Evolutionary conservation across 2,797 vertebrate species (phyloP), one percentile per base, ranked within the genome.

Genomic region (Corythornis leucogaster): DNA sequence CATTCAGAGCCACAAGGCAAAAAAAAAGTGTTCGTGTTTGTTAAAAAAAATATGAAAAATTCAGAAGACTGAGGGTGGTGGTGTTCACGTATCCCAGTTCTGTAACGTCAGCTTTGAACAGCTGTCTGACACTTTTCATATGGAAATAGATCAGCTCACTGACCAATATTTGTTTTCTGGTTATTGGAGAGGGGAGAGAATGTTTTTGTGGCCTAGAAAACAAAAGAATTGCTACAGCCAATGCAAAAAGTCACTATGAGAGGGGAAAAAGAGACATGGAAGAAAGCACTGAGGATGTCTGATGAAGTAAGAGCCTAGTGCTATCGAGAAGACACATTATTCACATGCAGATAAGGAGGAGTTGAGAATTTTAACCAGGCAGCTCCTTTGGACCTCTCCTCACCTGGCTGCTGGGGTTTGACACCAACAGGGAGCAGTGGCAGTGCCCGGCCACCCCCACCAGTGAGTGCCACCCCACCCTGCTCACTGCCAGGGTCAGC

Each of bases 111-210:
- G 20, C 58, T 46, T 20, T 51, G 66, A 75, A 51, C 30, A 61
- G 15, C 28, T 15, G 2, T 22, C 20, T 63, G 33, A 4, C 38
- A 43, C 30, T 71, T 76, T 62, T 80, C 19, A 9, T 51, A 24
- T 75, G 35, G 70, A 85, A 70, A 54, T 77, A 7, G 17, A 43
- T 46, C 45, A 67, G 46, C 57, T 82, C 8, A 2, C 45, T 69
- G 45, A 54, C 40, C 48, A 15, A 45, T 87, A 77, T 28, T 92
- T 84, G 50, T 53, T 89, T 48, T 86, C 48, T 86, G 11, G 58
- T 80, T 82, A 22, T 26, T 80, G 64, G 53, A 35, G 42, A 31
- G 33, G 11, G 11, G 20, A 26, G 22, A 45, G 45, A 70, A 81
- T 22, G 30, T 24, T 85, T 80, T 80, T 30, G 15, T 43, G 76